Evolutionary conservation across 2,888 invertebrate genomes (phyloP).

Genomic region (Mellilla xanthometata): DNA sequence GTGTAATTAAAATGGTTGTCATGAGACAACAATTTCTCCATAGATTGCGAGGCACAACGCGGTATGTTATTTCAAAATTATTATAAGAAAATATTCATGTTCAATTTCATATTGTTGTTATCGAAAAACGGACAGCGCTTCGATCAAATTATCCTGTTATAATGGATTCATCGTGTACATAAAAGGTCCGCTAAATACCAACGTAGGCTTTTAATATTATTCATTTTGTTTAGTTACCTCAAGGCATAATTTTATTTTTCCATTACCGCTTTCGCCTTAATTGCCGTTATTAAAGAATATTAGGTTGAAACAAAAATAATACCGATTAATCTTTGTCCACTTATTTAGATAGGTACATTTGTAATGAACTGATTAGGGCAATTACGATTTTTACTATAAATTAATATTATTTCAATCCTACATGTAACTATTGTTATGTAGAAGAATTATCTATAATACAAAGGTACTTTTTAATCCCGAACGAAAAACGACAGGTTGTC

Average conservation of each 20-base stretch:
- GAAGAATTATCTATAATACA: too few relatives aligned
- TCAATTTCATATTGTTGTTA: slow-evolving; percentile 14
- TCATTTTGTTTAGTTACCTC: slow-evolving; percentile 40
- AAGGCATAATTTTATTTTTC: slow-evolving; percentile 52
- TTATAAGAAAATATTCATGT: slow-evolving; percentile 16
- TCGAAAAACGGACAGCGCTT: slow-evolving; percentile 19
- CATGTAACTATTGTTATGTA: too few relatives aligned
- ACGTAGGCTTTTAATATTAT: slow-evolving; percentile 30
- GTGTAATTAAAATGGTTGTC: not conserved
- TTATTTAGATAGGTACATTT: slow-evolving; percentile 28
- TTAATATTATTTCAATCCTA: too few relatives aligned
- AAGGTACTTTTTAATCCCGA: too few relatives aligned
- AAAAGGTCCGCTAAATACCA: slow-evolving; percentile 27
- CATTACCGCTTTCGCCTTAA: slow-evolving; percentile 52
- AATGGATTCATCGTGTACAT: slow-evolving; percentile 21
- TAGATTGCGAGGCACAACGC: not conserved
- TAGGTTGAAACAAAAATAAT: slow-evolving; percentile 33
- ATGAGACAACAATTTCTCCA: not conserved
- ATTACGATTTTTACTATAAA: not conserved
- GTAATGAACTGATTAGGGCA: slow-evolving; percentile 12
- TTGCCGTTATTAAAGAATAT: slow-evolving; percentile 49
- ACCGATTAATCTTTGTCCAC: slow-evolving; percentile 35
- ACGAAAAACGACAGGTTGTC: too few relatives aligned
- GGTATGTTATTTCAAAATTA: slow-evolving; percentile 6
- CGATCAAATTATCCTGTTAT: slow-evolving; percentile 20